Conservation (phyloP, 2,797 vertebrate species). For the Telmatherina bonti region DNA sequence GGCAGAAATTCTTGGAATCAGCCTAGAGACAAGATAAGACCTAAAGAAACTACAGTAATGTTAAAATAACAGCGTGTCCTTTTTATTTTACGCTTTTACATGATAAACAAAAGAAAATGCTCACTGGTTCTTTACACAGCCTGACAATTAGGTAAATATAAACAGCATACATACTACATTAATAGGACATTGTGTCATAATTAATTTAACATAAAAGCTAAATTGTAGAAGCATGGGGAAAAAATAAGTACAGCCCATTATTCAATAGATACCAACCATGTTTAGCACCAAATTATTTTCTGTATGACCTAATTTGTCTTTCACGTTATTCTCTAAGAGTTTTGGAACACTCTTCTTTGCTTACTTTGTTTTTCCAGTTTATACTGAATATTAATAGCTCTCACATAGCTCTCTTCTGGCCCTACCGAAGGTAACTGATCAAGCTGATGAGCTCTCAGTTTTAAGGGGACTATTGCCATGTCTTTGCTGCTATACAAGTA, state of each 20-base stretch:
- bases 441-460: too few species aligned
- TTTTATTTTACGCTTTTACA: not conserved
- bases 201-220: not conserved
- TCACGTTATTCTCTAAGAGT: not conserved
- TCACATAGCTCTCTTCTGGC: too few species aligned
- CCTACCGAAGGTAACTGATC: too few species aligned
- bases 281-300: not conserved
- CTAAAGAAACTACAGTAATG: not conserved
- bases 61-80: not conserved
- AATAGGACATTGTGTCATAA: not conserved
- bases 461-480: too few species aligned
- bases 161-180: not conserved
- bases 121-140: not conserved
- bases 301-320: too few species aligned
- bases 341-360: too few species aligned
- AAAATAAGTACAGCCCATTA: not conserved
- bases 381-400: too few species aligned
- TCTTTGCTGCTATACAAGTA: too few species aligned
- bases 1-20: constrained; percentile 22
- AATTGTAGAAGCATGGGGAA: not conserved
- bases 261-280: not conserved
- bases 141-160: not conserved
- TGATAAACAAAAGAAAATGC: not conserved
- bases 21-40: not conserved
- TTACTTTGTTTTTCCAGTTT: too few species aligned